These are phyloP conservation scores for Trichomalopsis sarcophagae DNA, from an alignment of 1,140 invertebrate species.

Conservation along the genomic window DNA sequence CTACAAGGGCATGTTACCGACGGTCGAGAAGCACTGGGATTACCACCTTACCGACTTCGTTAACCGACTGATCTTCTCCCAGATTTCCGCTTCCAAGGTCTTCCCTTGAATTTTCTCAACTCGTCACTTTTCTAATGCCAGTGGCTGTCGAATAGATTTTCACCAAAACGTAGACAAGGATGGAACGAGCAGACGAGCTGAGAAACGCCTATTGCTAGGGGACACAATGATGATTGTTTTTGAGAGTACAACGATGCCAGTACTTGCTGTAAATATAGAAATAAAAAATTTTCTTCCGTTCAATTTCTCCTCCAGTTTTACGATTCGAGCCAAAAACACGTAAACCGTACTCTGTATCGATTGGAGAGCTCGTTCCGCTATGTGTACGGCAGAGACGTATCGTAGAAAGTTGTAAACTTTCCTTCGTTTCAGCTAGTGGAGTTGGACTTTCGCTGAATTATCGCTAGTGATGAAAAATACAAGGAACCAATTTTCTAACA, in stretches of 20 bases:
- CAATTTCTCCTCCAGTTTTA: constrained; percentile 16
- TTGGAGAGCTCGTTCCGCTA: neutral
- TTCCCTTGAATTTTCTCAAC: constrained; percentile 64
- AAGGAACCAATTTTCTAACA: neutral
- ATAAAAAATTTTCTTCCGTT: constrained; percentile 44
- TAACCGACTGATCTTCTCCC: constrained; percentile 65
- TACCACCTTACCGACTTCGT: constrained; percentile 60
- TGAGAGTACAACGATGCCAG: constrained; percentile 32
- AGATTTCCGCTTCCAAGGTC: constrained; percentile 65
- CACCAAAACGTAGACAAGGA: constrained; percentile 1
- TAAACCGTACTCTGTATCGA: neutral
- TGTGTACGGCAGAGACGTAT: neutral
- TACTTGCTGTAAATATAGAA: constrained; percentile 50
- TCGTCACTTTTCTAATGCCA: neutral
- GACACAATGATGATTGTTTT: neutral
- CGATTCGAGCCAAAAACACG: constrained; percentile 2
- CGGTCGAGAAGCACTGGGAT: constrained; percentile 74
- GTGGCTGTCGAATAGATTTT: neutral
- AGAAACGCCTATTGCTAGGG: neutral
- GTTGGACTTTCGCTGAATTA: constrained; percentile 34
- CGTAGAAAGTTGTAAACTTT: constrained; percentile 41
- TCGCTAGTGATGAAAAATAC: neutral
- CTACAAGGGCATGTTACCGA: constrained; percentile 76
- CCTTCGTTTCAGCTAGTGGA: neutral
- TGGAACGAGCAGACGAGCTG: neutral